phyloP scores from a whole-genome alignment of 1,140 invertebrate species.

The Pissodes strobi region DNA sequence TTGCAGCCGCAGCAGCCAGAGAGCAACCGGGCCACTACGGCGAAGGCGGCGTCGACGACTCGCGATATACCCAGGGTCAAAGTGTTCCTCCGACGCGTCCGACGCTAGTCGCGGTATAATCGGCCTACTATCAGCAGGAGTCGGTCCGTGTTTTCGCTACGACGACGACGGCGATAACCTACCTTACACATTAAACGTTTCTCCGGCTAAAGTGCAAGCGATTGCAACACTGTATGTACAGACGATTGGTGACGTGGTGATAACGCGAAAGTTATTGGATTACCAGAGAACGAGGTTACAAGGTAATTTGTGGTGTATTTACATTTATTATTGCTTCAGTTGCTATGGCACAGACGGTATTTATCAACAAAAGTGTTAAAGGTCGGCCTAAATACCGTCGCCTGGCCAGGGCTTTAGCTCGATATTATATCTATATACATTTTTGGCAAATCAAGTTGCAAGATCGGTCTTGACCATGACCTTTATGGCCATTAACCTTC shows the following conservation, averaged over 20 bases:
- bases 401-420: no score
- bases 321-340: no score
- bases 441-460: no score
- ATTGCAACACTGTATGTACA: conserved; percentile 26
- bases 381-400: no score
- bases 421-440: neutral
- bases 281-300: conserved; percentile 34
- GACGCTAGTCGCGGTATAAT: conserved; percentile 6
- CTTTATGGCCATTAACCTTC: no score
- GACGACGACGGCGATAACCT: conserved; percentile 9
- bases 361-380: no score
- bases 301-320: conserved; percentile 34
- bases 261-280: conserved; percentile 35
- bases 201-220: conserved; percentile 18
- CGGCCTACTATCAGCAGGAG: no score
- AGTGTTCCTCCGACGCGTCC: conserved; percentile 8
- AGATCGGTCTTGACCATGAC: no score
- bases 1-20: conserved; percentile 33
- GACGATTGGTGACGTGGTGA: conserved; percentile 30
- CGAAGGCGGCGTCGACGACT: conserved; percentile 20
- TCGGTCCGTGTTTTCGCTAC: neutral
- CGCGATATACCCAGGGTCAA: conserved; percentile 18
- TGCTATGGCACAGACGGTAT: no score
- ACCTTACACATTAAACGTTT: conserved; percentile 1
- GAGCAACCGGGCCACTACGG: conserved; percentile 20